phyloP scores from a whole-genome alignment of 2,797 vertebrate species.

The Etheostoma nigrum region DNA sequence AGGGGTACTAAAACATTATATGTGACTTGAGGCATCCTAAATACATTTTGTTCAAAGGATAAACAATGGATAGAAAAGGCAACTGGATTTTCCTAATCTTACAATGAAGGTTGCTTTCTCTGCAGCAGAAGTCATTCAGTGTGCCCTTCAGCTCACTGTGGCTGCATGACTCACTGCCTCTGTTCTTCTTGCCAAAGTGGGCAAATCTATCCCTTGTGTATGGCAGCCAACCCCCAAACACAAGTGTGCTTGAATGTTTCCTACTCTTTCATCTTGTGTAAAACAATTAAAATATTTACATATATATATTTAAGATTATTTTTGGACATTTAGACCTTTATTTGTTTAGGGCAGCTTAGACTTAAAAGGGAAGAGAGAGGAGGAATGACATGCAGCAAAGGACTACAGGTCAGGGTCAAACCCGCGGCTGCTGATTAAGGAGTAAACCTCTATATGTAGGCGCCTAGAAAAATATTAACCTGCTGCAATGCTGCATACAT shows the following conservation, averaged over 20 bases:
- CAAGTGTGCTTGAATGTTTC: neutral
- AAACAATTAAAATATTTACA: conserved; percentile 1
- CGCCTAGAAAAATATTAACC: neutral
- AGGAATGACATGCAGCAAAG: no score
- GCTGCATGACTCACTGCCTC: conserved; percentile 43
- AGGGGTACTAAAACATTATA: no score
- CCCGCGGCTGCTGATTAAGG: no score
- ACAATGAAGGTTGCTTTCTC: conserved; percentile 15
- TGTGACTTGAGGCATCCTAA: conserved; percentile 9
- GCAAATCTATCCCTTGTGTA: conserved; percentile 27
- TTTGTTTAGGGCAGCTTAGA: no score
- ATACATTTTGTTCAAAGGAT: conserved; percentile 1
- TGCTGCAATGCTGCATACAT: neutral
- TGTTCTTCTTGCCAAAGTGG: conserved; percentile 40
- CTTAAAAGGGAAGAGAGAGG: no score
- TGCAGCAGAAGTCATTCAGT: conserved; percentile 1
- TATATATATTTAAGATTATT: no score
- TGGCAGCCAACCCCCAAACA: conserved; percentile 19
- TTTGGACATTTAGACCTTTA: no score
- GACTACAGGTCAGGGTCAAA: no score
- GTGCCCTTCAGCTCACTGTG: conserved; percentile 4
- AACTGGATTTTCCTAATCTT: conserved; percentile 22
- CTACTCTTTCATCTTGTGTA: neutral
- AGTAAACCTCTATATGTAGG: no score
- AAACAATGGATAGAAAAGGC: conserved; percentile 8